Conservation (phyloP, 2,113 vertebrate genomes). For the Corynorhinus townsendii region DNA sequence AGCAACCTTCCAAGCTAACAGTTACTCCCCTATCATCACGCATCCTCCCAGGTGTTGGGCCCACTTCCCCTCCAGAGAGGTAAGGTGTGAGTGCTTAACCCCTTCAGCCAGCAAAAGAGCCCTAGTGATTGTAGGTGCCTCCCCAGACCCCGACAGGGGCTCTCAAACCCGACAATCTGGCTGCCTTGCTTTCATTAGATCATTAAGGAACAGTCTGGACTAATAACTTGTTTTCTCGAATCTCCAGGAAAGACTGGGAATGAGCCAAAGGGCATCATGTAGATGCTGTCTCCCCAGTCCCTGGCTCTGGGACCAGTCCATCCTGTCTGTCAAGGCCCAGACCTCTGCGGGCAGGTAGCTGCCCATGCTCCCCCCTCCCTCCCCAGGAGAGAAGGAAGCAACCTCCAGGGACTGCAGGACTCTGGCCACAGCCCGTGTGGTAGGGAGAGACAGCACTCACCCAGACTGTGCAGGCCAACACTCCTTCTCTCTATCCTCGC, state of each 20-base stretch:
- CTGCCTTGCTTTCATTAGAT: conserved; percentile 53
- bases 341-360: neutral
- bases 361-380: neutral
- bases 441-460: neutral
- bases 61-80: neutral
- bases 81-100: neutral
- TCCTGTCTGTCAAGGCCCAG: neutral
- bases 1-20: neutral
- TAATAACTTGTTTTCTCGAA: conserved; percentile 59
- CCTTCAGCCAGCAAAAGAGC: neutral
- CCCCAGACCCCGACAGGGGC: conserved; percentile 39
- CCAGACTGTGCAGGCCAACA: neutral
- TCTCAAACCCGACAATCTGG: conserved; percentile 19
- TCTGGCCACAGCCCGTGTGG: neutral
- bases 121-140: conserved; percentile 42
- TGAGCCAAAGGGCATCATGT: conserved; percentile 11
- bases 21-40: neutral
- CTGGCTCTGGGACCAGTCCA: neutral
- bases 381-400: neutral
- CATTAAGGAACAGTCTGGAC: conserved; percentile 40
- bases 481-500: neutral
- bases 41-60: neutral
- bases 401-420: neutral
- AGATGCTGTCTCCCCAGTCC: neutral
- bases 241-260: conserved; percentile 54